Evolutionary conservation across 2,888 invertebrate species (phyloP).

Genomic region (Poecilobothrus nobilitatus): DNA sequence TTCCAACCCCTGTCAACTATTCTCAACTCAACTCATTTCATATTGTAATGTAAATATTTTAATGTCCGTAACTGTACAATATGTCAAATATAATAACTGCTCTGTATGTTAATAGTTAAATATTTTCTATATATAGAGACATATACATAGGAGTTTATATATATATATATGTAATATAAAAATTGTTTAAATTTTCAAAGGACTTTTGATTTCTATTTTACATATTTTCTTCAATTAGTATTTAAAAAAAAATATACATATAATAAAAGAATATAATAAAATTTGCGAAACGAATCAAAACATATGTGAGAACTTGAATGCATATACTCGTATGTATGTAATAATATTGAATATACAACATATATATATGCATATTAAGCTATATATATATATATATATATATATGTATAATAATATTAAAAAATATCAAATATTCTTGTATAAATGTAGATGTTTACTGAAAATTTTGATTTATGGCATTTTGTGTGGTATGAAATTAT

Average conservation of each 20-base stretch:
- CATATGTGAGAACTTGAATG: not conserved
- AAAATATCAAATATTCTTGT: not conserved
- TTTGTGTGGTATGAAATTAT: slow-evolving; percentile 1
- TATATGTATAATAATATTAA: no score
- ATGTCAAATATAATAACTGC: not conserved
- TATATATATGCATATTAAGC: not conserved
- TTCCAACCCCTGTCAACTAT: no score
- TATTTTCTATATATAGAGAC: no score
- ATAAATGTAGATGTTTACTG: not conserved
- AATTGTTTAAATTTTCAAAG: no score
- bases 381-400: no score
- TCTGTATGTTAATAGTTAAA: not conserved
- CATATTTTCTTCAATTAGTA: slow-evolving; percentile 5
- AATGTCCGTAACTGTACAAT: no score
- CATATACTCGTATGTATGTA: not conserved
- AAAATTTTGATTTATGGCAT: slow-evolving; percentile 1
- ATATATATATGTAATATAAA: no score
- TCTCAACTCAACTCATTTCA: no score
- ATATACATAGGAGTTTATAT: no score
- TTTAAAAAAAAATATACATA: not conserved
- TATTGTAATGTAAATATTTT: no score
- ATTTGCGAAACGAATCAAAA: not conserved
- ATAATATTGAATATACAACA: not conserved
- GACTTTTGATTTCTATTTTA: not conserved
- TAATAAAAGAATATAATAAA: not conserved